Base-by-base conservation (phyloP, 2,797 vertebrate genomes). In the Lutjanus argentimaculatus region DNA sequence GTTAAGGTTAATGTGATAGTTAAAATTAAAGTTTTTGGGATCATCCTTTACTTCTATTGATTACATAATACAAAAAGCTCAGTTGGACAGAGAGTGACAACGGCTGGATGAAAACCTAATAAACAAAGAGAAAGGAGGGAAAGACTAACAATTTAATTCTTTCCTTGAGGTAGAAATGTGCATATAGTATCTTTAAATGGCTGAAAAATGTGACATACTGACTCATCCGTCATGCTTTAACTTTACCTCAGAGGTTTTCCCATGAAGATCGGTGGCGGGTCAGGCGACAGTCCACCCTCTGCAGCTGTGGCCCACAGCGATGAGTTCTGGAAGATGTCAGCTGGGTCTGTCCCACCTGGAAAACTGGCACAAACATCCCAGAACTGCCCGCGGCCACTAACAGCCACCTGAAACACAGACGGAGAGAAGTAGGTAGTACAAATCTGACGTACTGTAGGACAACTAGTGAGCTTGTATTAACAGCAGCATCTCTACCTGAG, bases 331-430 rank as follows among this genome's bases (percentile, higher is more conserved):
- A 96, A 72, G 62, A 95, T 95, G 16, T 93, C 94, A 1, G 88
- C 81, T n/a, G 96, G 95, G 7, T 96, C 94, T 0, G 94, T 94
- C 25, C 94, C 92, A 0, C 95, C 96, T 0, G 96, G 96, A 70
- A 96, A 96, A 30, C 96, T 95, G 2, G 96, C 94, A 16, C 96
- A 96, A 3, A 97, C 92, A 16, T 96, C 96, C 96, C 96, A 97
- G 89, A 97, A 96, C 17, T 94, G 95, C 0, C 95, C 95, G 0
- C 85, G 83, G 0, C 94, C 94, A 1, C 95, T 95, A 1, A 97
- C 94, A 0, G 92, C 95, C 13, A 95, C 93, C 90, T 96, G 89
- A 3, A 93, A 84, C 8, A 88, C 76, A 40, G 5, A 69, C 59
- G 66, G 46, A 63, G 51, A 75, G 30, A 85, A 13, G 30, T 13